These are phyloP conservation scores for Leptopilina boulardi DNA, from an alignment of 1,140 invertebrate genomes.

Conservation along the genomic window DNA sequence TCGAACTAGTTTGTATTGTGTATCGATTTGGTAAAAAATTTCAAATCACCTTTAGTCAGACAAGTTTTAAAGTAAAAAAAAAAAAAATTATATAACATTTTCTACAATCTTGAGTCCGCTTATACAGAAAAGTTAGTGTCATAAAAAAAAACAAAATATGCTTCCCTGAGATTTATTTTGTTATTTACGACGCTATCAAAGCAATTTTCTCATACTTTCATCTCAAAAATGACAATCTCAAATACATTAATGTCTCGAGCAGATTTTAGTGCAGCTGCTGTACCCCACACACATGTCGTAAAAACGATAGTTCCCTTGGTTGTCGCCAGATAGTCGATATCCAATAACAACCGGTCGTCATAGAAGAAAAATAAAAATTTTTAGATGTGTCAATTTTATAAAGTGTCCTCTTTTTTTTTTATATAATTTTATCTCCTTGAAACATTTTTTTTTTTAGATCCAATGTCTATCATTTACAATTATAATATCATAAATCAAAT, in stretches of 20 bases:
- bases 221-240: slow-evolving; percentile 17
- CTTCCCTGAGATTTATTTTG: slow-evolving; percentile 10
- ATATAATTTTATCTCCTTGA: neutral
- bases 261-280: slow-evolving; percentile 7
- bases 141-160: slow-evolving; percentile 11
- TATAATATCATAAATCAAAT: too few species aligned
- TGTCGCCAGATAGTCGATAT: slow-evolving; percentile 17
- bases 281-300: slow-evolving; percentile 8
- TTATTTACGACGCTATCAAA: slow-evolving; percentile 10
- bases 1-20: too few species aligned
- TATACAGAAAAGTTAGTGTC: neutral
- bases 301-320: slow-evolving; percentile 4
- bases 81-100: too few species aligned
- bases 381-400: neutral
- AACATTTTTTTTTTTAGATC: neutral
- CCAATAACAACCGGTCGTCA: slow-evolving; percentile 8
- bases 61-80: too few species aligned
- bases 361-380: slow-evolving; percentile 1
- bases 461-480: neutral
- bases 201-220: slow-evolving; percentile 17
- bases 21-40: too few species aligned
- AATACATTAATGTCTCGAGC: slow-evolving; percentile 9
- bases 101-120: neutral
- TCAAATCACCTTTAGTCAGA: too few species aligned
- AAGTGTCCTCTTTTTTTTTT: neutral